These are phyloP conservation scores for Beris chalybata DNA, from an alignment of 2,888 invertebrate genomes.

Conservation along the genomic window DNA sequence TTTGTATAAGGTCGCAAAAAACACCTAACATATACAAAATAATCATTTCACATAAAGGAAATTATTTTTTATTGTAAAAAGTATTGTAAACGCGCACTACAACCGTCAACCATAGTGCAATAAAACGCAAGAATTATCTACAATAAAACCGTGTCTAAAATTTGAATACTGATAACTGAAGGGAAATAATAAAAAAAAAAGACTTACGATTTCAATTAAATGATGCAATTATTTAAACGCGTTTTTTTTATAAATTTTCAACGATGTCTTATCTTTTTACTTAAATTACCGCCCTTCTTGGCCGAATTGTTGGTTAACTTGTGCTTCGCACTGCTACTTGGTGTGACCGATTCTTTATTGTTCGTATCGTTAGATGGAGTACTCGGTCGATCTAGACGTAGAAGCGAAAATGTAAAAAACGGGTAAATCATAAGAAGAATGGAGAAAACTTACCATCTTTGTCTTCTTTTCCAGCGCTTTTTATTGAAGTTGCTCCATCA, in stretches of 20 bases:
- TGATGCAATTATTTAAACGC: too few species aligned
- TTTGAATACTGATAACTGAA: too few species aligned
- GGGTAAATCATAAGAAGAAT: neutral
- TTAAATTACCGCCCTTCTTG: slow-evolving; percentile 71
- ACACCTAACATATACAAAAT: too few species aligned
- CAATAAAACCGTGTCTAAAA: too few species aligned
- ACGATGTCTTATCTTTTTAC: slow-evolving; percentile 81
- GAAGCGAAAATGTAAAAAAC: neutral
- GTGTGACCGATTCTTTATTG: slow-evolving; percentile 50
- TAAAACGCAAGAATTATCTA: too few species aligned
- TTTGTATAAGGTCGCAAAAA: too few species aligned
- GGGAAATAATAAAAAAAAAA: too few species aligned
- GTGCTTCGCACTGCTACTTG: slow-evolving; percentile 57
- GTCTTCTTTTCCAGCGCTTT: slow-evolving; percentile 51
- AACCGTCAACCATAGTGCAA: too few species aligned
- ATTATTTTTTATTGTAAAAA: too few species aligned
- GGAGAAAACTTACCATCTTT: slow-evolving; percentile 47
- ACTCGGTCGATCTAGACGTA: slow-evolving; percentile 37
- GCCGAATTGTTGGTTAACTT: slow-evolving; percentile 60
- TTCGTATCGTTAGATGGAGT: slow-evolving; percentile 49
- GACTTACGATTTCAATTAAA: too few species aligned
- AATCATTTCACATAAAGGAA: too few species aligned
- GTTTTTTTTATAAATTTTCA: slow-evolving; percentile 54
- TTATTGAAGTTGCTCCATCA: slow-evolving; percentile 48
- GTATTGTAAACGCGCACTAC: too few species aligned